Evolutionary conservation across 2,888 invertebrate species (phyloP).

Genomic region (Molorchus minor): DNA sequence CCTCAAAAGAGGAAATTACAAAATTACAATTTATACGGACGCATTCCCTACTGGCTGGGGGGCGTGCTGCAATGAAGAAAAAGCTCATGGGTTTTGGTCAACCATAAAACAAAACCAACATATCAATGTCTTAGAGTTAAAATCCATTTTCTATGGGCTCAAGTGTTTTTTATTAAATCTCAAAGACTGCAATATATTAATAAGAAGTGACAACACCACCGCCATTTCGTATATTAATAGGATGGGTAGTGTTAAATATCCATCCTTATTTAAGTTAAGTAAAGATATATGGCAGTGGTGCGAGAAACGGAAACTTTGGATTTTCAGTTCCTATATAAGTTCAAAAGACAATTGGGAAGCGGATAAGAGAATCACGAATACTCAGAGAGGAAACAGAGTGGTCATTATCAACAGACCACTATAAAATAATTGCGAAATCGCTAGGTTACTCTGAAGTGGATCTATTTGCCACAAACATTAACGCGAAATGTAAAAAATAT

Average conservation of each 20-base stretch:
- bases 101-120: constrained; percentile 29
- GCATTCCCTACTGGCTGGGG: constrained; percentile 43
- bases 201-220: constrained; percentile 41
- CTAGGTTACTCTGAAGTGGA: not conserved
- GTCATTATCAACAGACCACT: not conserved
- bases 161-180: constrained; percentile 39
- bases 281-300: constrained; percentile 8
- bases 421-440: not conserved
- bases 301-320: not conserved
- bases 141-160: constrained; percentile 37
- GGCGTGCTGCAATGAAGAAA: constrained; percentile 25
- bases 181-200: constrained; percentile 30
- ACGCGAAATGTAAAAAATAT: not conserved
- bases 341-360: constrained; percentile 5
- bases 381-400: not conserved
- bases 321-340: not conserved
- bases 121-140: constrained; percentile 42
- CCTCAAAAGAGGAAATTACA: constrained; percentile 10
- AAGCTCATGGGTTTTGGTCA: constrained; percentile 36
- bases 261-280: not conserved
- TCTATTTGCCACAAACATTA: not conserved
- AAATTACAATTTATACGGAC: constrained; percentile 41
- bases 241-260: constrained; percentile 1
- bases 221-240: no score
- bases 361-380: not conserved